Evolutionary conservation across 1,140 invertebrate species (phyloP).

Genomic region (Leptestheria dahalacensis): DNA sequence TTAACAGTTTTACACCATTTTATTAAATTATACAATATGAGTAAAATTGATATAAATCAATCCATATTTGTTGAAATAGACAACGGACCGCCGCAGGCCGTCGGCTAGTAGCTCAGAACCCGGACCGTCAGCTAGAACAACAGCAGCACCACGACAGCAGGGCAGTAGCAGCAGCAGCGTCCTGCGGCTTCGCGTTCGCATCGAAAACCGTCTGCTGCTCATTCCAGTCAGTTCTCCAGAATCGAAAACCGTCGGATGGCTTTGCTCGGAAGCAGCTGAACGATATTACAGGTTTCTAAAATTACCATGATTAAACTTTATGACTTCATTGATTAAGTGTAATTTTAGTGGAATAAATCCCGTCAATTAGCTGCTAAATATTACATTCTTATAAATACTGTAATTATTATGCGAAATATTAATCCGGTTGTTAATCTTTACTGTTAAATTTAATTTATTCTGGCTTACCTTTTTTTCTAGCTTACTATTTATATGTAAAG

Average conservation of each 20-base stretch:
- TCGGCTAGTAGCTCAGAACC: conserved; percentile 9
- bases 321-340: no score
- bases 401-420: neutral
- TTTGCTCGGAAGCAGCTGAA: conserved; percentile 46
- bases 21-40: neutral
- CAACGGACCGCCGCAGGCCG: no score
- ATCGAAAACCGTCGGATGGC: conserved; percentile 46
- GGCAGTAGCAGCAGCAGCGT: neutral
- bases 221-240: conserved; percentile 42
- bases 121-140: neutral
- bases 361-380: no score
- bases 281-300: conserved; percentile 47
- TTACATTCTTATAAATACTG: neutral
- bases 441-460: neutral
- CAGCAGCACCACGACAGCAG: neutral
- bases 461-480: conserved; percentile 6
- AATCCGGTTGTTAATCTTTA: neutral
- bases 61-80: neutral
- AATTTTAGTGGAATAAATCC: no score
- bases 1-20: neutral
- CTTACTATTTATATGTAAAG: conserved; percentile 21
- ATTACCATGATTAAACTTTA: no score
- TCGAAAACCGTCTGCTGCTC: conserved; percentile 43
- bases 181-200: conserved; percentile 38
- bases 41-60: neutral